A percentile compares a stretch with the other conserved stretches of the same genome.
These are phyloP conservation scores for Cactoblastis cactorum DNA, from an alignment of 2,888 invertebrate species.

Conservation along the genomic window DNA sequence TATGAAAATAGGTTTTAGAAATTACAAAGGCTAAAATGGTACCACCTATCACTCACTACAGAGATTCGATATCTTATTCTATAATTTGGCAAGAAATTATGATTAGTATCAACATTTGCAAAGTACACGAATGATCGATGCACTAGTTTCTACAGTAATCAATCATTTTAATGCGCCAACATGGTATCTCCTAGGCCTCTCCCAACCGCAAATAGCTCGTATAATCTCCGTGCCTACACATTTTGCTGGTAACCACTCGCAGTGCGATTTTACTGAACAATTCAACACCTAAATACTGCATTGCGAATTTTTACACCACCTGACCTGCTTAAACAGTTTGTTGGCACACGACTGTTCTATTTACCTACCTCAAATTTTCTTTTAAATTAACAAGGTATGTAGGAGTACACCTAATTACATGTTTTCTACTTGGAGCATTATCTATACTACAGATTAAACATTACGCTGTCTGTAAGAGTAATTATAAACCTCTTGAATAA, in stretches of 20 bases:
- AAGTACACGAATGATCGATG: background rate
- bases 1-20: too few relatives aligned
- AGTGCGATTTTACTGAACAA: background rate
- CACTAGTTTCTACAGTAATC: background rate
- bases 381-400: too few relatives aligned
- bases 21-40: too few relatives aligned
- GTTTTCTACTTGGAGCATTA: too few relatives aligned
- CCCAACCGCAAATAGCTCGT: background rate
- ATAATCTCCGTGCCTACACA: too few relatives aligned
- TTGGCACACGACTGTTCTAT: background rate
- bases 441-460: too few relatives aligned
- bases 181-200: background rate
- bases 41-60: too few relatives aligned
- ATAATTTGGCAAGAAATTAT: background rate
- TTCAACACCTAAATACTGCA: conserved; percentile 27
- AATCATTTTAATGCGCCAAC: background rate
- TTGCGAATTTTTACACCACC: conserved; percentile 27
- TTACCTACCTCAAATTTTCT: too few relatives aligned
- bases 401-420: too few relatives aligned
- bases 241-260: background rate
- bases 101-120: background rate
- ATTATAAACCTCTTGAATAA: too few relatives aligned
- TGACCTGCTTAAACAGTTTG: conserved; percentile 6
- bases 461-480: too few relatives aligned
- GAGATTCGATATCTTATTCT: too few relatives aligned